Evolutionary conservation across 2,113 vertebrate species (phyloP).

Genomic region (Origma solitaria): DNA sequence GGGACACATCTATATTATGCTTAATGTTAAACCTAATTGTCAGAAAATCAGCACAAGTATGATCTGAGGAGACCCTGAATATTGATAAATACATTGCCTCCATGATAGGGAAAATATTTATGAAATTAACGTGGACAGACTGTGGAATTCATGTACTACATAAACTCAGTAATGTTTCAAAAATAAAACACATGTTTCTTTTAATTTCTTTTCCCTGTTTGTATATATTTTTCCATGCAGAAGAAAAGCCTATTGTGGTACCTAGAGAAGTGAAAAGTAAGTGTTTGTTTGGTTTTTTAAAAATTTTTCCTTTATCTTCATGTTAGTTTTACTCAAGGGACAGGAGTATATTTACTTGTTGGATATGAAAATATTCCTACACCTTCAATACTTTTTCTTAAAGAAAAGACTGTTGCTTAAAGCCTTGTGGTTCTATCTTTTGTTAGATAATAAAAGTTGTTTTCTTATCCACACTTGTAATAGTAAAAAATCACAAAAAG

Average conservation of each 20-base stretch:
- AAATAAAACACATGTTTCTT: neutral
- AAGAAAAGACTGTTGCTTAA: neutral
- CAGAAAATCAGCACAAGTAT: neutral
- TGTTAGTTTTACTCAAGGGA: slow-evolving; percentile 35
- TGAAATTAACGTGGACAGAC: neutral
- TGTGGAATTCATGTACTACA: neutral
- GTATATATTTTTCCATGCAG: slow-evolving; percentile 21
- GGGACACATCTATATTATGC: neutral
- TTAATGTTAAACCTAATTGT: neutral
- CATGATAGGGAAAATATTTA: neutral
- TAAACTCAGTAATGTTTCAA: neutral
- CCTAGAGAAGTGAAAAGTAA: slow-evolving; percentile 54
- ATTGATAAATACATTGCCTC: neutral
- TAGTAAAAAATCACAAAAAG: neutral
- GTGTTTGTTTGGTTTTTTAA: neutral
- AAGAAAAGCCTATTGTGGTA: slow-evolving; percentile 45
- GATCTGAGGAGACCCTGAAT: neutral
- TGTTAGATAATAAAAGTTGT: neutral
- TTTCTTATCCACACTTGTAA: neutral
- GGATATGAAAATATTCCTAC: neutral
- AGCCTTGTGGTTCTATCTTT: neutral
- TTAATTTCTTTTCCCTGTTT: neutral
- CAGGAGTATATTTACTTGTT: slow-evolving; percentile 19
- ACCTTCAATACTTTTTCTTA: neutral
- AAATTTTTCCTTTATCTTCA: neutral